Percentiles rank a stretch among this genome's conserved stretches.
Evolutionary conservation across 2,113 vertebrate species (phyloP).

Genomic region (Larimichthys crocea): DNA sequence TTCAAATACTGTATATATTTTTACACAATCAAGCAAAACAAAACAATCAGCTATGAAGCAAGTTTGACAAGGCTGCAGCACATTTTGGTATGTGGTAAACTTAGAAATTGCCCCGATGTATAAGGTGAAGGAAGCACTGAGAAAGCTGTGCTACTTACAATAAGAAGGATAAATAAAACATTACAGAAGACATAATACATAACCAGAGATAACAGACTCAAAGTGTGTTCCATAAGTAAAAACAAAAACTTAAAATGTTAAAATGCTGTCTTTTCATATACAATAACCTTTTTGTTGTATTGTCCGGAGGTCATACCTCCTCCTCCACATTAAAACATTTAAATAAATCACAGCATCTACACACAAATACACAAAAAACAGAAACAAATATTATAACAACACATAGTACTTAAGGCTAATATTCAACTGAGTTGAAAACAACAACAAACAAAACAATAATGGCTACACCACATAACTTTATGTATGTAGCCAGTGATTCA

Average conservation of each 20-base stretch:
- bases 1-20: background rate
- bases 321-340: background rate
- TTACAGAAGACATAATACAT: background rate
- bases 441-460: conserved; percentile 2
- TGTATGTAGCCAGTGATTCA: conserved; percentile 45
- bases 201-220: conserved; percentile 5
- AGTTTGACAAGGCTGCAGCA: background rate
- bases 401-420: conserved; percentile 53
- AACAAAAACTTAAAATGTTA: conserved; percentile 8
- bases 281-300: background rate
- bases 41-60: background rate
- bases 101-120: background rate
- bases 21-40: background rate
- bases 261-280: background rate
- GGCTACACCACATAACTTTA: conserved; percentile 1
- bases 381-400: background rate
- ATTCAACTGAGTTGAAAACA: conserved; percentile 44
- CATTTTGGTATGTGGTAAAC: background rate
- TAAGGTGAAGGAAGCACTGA: background rate
- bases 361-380: background rate
- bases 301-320: background rate
- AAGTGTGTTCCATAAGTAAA: conserved; percentile 2
- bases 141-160: background rate
- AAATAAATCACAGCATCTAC: background rate
- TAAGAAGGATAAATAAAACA: conserved; percentile 37